A percentile compares a stretch with the other conserved stretches of the same genome.
These are phyloP conservation scores for Branchipolynoe longqiensis DNA, from an alignment of 2,888 invertebrate species.

Conservation along the genomic window DNA sequence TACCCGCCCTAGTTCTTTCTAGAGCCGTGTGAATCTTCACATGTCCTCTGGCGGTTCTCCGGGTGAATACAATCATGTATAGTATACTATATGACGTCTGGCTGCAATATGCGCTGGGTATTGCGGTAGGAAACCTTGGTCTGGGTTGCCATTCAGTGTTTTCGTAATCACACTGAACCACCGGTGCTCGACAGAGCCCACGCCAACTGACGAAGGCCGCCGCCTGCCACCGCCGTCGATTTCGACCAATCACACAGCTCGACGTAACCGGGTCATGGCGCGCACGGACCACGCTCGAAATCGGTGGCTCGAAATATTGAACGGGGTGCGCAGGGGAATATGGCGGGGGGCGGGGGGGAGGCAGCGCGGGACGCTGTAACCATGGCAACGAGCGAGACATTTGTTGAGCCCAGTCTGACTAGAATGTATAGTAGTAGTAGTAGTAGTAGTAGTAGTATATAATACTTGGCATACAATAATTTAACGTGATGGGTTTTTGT, in stretches of 20 bases:
- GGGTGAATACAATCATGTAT: no score
- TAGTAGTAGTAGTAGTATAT: no score
- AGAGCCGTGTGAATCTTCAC: not conserved
- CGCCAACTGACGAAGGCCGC: not conserved
- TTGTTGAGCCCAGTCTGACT: no score
- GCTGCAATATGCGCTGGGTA: no score
- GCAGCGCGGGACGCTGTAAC: not conserved
- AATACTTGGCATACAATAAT: no score
- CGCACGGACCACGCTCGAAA: slow-evolving; percentile 32
- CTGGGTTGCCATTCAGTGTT: no score
- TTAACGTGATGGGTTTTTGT: no score
- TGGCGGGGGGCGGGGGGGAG: not conserved
- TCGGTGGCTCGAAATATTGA: no score
- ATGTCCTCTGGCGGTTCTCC: no score
- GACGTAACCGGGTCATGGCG: slow-evolving; percentile 47
- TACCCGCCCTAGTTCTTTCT: not conserved
- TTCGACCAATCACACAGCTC: slow-evolving; percentile 48
- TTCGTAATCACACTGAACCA: not conserved
- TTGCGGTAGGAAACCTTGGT: no score
- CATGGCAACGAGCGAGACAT: not conserved
- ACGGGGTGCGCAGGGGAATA: not conserved
- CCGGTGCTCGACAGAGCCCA: not conserved
- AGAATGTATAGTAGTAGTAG: no score
- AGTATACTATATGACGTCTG: no score
- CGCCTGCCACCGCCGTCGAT: not conserved